Percentiles rank a stretch among this genome's conserved stretches.
Evolutionary conservation across 2,113 vertebrate genomes (phyloP).

Genomic region (Petroica traversi): DNA sequence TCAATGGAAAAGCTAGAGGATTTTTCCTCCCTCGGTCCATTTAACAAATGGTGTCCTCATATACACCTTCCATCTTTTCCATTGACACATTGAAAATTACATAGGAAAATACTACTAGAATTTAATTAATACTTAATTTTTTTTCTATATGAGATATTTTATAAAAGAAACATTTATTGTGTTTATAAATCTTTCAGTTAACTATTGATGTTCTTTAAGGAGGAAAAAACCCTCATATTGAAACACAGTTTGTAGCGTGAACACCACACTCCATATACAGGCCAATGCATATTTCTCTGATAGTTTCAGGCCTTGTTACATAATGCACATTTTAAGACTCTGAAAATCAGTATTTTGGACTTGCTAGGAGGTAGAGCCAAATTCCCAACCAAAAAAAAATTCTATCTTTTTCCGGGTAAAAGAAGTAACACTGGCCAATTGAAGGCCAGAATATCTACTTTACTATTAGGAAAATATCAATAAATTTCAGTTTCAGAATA

Average conservation of each 20-base stretch:
- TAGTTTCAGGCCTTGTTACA: not conserved
- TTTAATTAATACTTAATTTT: not conserved
- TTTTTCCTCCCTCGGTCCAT: not conserved
- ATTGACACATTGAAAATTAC: not conserved
- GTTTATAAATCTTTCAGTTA: not conserved
- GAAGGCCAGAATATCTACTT: not conserved
- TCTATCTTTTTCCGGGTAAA: not conserved
- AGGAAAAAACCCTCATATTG: not conserved
- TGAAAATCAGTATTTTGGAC: not conserved
- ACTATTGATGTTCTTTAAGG: not conserved
- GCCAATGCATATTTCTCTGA: not conserved
- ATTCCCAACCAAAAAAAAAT: not conserved
- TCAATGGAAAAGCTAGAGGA: not conserved
- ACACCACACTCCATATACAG: not conserved
- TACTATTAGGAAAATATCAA: not conserved
- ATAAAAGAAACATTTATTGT: not conserved
- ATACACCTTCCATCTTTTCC: not conserved
- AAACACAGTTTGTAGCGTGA: not conserved
- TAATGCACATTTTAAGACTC: not conserved
- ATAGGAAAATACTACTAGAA: not conserved
- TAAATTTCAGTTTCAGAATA: not conserved
- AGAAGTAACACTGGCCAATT: not conserved
- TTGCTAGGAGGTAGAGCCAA: not conserved
- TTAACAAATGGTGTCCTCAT: not conserved
- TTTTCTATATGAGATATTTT: not conserved